These are phyloP conservation scores for Diorhabda elongata DNA, from an alignment of 1,140 invertebrate species.

Conservation along the genomic window DNA sequence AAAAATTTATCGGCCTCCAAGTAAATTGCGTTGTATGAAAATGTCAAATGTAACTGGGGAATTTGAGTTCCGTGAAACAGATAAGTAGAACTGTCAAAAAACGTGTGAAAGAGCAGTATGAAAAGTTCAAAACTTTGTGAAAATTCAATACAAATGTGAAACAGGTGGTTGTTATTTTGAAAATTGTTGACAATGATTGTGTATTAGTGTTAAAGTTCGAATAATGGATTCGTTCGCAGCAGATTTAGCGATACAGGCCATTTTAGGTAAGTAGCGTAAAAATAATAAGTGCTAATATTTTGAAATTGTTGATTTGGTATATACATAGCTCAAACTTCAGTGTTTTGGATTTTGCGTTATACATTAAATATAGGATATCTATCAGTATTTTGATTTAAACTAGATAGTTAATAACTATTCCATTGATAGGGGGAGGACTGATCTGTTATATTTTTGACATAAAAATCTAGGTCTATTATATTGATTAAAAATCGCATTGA, in stretches of 20 bases:
- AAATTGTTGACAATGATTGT: conserved; percentile 25
- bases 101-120: conserved; percentile 30
- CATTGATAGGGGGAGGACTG: conserved; percentile 9
- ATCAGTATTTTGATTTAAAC: too few relatives aligned
- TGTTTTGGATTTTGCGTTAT: too few relatives aligned
- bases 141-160: conserved; percentile 27
- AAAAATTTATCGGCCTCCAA: neutral
- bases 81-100: conserved; percentile 29
- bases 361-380: too few relatives aligned
- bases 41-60: conserved; percentile 1
- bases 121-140: conserved; percentile 29
- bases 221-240: conserved; percentile 38
- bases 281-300: neutral
- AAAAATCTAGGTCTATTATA: conserved; percentile 14
- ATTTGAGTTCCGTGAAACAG: conserved; percentile 10
- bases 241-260: conserved; percentile 37
- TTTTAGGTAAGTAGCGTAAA: conserved; percentile 37
- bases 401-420: neutral
- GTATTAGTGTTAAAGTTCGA: conserved; percentile 18
- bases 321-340: too few relatives aligned
- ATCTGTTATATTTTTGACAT: conserved; percentile 19
- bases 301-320: neutral
- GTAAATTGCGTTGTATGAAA: neutral
- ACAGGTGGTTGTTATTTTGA: conserved; percentile 21
- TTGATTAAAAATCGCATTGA: too few relatives aligned